Percentiles rank a stretch among this genome's conserved stretches.
These are phyloP conservation scores for Malurus cyaneus DNA, from an alignment of 2,113 vertebrate genomes.

Conservation along the genomic window DNA sequence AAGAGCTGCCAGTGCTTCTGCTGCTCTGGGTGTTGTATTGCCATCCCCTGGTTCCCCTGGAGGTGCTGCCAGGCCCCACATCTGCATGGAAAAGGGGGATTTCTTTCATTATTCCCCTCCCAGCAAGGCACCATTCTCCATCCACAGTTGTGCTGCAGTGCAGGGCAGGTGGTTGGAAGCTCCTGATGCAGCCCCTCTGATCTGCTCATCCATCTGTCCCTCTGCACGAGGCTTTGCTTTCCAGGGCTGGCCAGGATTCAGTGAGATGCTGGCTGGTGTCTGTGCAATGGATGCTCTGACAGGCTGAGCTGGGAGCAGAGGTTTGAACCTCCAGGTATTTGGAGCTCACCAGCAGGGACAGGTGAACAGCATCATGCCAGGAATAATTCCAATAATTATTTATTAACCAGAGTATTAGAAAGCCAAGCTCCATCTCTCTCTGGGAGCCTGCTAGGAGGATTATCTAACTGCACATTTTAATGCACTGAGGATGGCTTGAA, in stretches of 20 bases:
- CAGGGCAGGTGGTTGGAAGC: neutral
- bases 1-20: neutral
- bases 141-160: accelerated
- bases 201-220: neutral
- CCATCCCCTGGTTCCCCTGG: neutral
- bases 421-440: neutral
- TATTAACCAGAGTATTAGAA: neutral
- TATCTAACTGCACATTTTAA: neutral
- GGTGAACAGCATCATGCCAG: neutral
- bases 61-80: neutral
- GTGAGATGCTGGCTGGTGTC: neutral
- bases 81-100: neutral
- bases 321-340: neutral
- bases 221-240: neutral
- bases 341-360: neutral
- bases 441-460: neutral
- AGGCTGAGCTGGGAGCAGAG: neutral
- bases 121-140: neutral
- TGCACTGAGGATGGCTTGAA: neutral
- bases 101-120: neutral
- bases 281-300: neutral
- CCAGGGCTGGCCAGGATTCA: neutral
- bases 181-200: accelerated
- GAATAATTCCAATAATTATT: neutral
- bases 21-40: neutral